These are phyloP conservation scores for Folsomia candida DNA, from an alignment of 2,888 invertebrate genomes.

Conservation along the genomic window DNA sequence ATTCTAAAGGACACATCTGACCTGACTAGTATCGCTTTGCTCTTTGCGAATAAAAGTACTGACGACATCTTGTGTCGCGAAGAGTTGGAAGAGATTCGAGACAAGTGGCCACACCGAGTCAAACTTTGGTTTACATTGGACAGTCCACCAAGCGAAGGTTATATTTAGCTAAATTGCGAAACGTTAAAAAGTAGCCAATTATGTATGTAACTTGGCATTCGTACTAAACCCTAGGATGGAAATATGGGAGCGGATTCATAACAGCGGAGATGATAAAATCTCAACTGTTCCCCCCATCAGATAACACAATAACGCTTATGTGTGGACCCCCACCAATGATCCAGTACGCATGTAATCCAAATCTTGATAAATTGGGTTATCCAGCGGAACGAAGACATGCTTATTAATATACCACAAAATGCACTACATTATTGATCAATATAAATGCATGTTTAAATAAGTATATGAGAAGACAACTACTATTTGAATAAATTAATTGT, in stretches of 20 bases:
- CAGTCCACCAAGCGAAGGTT: neutral
- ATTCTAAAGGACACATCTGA: neutral
- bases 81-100: neutral
- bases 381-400: neutral
- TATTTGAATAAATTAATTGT: no score
- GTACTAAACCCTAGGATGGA: no score
- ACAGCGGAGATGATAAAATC: neutral
- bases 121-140: neutral
- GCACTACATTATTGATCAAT: no score
- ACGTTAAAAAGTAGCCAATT: no score
- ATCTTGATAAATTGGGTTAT: neutral
- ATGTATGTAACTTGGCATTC: no score
- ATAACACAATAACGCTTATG: neutral
- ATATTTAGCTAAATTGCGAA: no score
- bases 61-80: neutral
- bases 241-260: neutral
- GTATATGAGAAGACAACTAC: no score
- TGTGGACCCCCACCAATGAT: slow-evolving; percentile 6
- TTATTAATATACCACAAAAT: no score
- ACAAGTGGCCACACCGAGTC: neutral
- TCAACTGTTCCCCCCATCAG: neutral
- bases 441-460: no score
- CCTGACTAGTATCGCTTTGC: neutral
- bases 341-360: neutral
- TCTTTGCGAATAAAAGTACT: neutral